These are phyloP conservation scores for Mongoloraphidia duomilia DNA, from an alignment of 2,888 invertebrate genomes.

Conservation along the genomic window DNA sequence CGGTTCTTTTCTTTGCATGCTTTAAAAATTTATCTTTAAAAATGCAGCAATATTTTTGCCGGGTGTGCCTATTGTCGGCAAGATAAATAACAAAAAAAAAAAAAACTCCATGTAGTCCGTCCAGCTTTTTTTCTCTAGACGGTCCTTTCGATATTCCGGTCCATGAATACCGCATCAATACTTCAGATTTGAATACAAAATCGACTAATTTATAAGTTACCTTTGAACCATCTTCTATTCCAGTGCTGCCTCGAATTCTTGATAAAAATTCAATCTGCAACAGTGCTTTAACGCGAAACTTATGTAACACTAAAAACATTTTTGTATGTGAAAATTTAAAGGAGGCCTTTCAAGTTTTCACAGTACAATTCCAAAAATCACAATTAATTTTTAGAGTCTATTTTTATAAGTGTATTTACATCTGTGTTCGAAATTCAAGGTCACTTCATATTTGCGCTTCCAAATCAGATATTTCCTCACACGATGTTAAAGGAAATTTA, in stretches of 20 bases:
- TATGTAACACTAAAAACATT: no score
- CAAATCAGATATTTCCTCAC: neutral
- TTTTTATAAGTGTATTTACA: no score
- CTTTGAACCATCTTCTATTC: conserved; percentile 13
- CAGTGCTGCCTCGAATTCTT: conserved; percentile 10
- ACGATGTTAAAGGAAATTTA: neutral
- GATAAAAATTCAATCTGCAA: conserved; percentile 13
- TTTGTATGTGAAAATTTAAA: no score
- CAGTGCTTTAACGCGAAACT: neutral
- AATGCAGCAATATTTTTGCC: conserved; percentile 12
- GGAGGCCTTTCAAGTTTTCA: no score
- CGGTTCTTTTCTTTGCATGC: conserved; percentile 14
- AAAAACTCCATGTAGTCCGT: conserved; percentile 13
- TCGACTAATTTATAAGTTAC: conserved; percentile 13
- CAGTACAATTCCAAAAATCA: no score
- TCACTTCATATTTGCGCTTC: neutral
- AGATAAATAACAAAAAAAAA: conserved; percentile 13
- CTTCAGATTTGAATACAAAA: conserved; percentile 9
- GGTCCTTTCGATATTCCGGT: conserved; percentile 13
- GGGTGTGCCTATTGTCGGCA: conserved; percentile 14
- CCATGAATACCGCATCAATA: conserved; percentile 14
- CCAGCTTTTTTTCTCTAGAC: conserved; percentile 9
- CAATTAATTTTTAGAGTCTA: no score
- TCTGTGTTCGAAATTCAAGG: neutral
- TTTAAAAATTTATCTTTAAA: conserved; percentile 16